These are phyloP conservation scores for Caenorhabditis panamensis DNA, from an alignment of 2,888 invertebrate species.

Conservation along the genomic window DNA sequence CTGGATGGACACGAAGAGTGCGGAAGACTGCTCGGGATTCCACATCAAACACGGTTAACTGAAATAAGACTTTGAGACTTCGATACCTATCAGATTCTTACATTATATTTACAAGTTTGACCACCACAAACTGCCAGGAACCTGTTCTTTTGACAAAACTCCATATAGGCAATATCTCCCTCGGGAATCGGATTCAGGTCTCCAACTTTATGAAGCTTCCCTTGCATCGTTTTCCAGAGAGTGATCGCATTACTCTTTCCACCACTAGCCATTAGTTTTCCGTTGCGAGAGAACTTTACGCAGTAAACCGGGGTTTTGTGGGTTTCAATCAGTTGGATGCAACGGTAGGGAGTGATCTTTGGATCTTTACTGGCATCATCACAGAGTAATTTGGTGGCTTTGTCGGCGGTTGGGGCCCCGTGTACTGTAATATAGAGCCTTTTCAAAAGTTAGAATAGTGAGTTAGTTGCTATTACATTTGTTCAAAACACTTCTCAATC, in stretches of 20 bases:
- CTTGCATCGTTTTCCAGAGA: conserved; percentile 64
- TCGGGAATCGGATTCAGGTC: conserved; percentile 28
- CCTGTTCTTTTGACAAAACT: conserved; percentile 70
- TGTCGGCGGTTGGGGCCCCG: conserved; percentile 34
- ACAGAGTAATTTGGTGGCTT: conserved; percentile 35
- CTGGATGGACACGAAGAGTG: conserved; percentile 33
- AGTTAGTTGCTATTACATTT: conserved; percentile 7
- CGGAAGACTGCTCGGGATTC: conserved; percentile 24
- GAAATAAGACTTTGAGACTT: too few relatives aligned
- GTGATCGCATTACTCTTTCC: conserved; percentile 66
- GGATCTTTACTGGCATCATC: not conserved
- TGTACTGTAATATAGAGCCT: conserved; percentile 45
- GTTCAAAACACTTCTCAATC: conserved; percentile 50
- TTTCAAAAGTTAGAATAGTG: too few relatives aligned
- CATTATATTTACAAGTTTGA: conserved; percentile 52
- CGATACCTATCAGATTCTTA: too few relatives aligned
- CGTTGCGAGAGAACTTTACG: conserved; percentile 74
- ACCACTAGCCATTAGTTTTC: conserved; percentile 72
- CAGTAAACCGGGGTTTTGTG: conserved; percentile 66
- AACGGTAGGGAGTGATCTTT: not conserved
- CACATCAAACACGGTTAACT: conserved; percentile 54
- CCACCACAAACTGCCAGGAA: conserved; percentile 68
- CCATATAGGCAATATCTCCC: conserved; percentile 59
- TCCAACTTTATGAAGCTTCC: conserved; percentile 12
- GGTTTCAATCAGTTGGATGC: too few relatives aligned